Conservation (phyloP, 2,113 vertebrate genomes). For the Grus americana region DNA sequence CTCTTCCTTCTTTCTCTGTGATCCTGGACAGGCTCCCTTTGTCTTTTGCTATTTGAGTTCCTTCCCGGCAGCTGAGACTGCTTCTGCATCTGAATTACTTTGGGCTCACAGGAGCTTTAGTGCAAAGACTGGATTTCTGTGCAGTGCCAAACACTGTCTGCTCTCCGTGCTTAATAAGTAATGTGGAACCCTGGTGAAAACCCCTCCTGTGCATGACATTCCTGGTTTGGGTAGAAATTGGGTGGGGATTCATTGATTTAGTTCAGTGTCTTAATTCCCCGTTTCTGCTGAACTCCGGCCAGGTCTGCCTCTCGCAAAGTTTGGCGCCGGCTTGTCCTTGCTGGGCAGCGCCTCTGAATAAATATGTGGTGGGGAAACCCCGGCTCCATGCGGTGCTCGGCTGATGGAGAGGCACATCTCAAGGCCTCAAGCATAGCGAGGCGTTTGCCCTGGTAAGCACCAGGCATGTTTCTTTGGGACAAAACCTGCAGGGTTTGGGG, state of each 20-base stretch:
- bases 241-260: background rate
- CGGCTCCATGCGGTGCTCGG: rapidly evolving
- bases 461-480: background rate
- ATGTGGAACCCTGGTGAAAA: background rate
- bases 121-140: background rate
- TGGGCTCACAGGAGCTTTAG: background rate
- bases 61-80: background rate
- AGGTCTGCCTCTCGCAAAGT: constrained; percentile 8
- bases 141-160: background rate
- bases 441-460: background rate
- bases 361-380: background rate
- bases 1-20: background rate
- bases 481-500: background rate
- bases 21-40: background rate
- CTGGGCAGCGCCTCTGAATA: background rate
- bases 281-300: background rate
- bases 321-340: background rate
- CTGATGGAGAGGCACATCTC: background rate
- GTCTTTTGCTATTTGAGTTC: background rate
- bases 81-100: constrained; percentile 43
- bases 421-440: background rate
- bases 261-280: constrained; percentile 1
- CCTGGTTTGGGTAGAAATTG: background rate
- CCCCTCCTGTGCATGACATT: constrained; percentile 12
- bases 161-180: background rate